Percentiles rank a stretch among this genome's conserved stretches.
Conservation (phyloP, 2,888 invertebrate species). For the Epinotia demarniana region DNA sequence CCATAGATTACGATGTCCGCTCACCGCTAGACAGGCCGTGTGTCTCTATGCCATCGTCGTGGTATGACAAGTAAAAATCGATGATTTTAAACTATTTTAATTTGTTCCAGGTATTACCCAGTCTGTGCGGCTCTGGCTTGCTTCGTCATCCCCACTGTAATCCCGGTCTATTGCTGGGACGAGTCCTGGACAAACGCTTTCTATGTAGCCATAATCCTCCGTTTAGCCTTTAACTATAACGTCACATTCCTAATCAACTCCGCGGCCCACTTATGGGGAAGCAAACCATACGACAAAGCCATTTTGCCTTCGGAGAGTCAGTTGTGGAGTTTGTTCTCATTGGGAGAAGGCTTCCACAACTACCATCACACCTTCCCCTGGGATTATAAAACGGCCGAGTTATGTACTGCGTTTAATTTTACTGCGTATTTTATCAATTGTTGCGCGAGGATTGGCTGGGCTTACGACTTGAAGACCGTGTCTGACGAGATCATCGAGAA, state of each 20-base stretch:
- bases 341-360: slow-evolving; percentile 94
- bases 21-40: no score
- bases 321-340: slow-evolving; percentile 60
- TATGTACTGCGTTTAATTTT: slow-evolving; percentile 89
- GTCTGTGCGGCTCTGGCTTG: slow-evolving; percentile 89
- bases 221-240: slow-evolving; percentile 92
- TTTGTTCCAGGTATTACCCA: slow-evolving; percentile 87
- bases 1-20: no score
- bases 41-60: no score
- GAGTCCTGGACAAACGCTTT: slow-evolving; percentile 88
- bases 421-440: slow-evolving; percentile 92
- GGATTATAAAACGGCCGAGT: slow-evolving; percentile 93
- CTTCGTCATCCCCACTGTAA: slow-evolving; percentile 89
- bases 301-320: slow-evolving; percentile 88
- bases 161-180: slow-evolving; percentile 91
- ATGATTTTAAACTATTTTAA: not conserved
- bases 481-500: slow-evolving; percentile 88
- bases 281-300: slow-evolving; percentile 90
- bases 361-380: slow-evolving; percentile 94
- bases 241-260: slow-evolving; percentile 91
- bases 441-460: slow-evolving; percentile 93
- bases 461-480: slow-evolving; percentile 93
- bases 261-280: slow-evolving; percentile 92
- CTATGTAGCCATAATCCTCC: slow-evolving; percentile 88
- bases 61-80: not conserved